Base-by-base conservation (phyloP, 1,140 invertebrate genomes). In the Leptonema lineaticorne region DNA sequence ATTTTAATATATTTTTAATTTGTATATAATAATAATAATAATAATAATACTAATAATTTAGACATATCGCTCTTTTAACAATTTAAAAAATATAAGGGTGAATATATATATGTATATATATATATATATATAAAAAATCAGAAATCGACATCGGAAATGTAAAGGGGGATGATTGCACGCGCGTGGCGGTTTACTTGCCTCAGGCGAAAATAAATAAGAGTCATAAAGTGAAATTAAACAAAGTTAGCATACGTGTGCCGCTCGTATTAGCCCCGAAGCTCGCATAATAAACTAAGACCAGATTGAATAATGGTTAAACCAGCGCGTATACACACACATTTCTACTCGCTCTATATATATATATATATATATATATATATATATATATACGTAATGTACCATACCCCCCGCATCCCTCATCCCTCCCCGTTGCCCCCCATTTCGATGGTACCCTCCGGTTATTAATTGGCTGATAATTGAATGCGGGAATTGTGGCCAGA, bases 141-240 rank as follows among this genome's bases (percentile, higher is more conserved):
- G 30, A 6, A 33, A 33, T 33, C 37, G 30, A 33, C 5, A 33
- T 14, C 37, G 16, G 37, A 41, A 20, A 53, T 3, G 11, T 11
- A 6, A 20, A 20, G 2, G 48, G 48, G 48, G 48, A n/a, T n/a
- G n/a, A n/a, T n/a, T n/a, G n/a, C n/a, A n/a, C n/a, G n/a, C n/a
- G n/a, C n/a, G n/a, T n/a, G 18, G 48, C 2, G 18, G 48, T 20
- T 53, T 22, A 20, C 48, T 53, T 41, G n/a, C 45, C 62, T 14
- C 14, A 18, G 58, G 45, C 45, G 45, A 64, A 64, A 64, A 64
- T 64, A 64, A 64, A 64, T 64, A 64, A 46, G 45, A 46, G 62
- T 64, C 41, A 64, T 64, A 50, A 63, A 63, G 60, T 63, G 60
- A 64, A 64, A 64, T 64, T 64, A 64, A 64, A 64, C 62, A 64